Base-by-base conservation (phyloP, 2,888 invertebrate genomes). In the Archaeoteleia sp. region DNA sequence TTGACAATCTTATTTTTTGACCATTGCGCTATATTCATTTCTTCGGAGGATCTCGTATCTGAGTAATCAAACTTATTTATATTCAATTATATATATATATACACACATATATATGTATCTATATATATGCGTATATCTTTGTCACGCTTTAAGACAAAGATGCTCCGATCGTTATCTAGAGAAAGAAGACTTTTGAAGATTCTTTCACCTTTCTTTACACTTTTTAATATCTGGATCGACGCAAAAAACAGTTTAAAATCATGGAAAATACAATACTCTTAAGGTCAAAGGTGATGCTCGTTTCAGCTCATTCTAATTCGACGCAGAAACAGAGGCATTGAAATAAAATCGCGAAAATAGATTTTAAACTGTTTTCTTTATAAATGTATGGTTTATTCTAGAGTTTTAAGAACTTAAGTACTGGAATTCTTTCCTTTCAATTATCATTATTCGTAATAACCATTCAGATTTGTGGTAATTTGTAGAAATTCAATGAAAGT, bases 121-220 rank as follows among this genome's bases (percentile, higher is more conserved):
- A 14, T 51, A 45, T 27, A 25, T 53, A 37, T 54, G 12, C 25
- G 42, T 49, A 46, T 43, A 9, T 39, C 62, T 42, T 45, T 34
- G 55, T 63, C 55, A 29, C 39, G n/a, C n/a, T 34, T 40, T 14
- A 37, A 37, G 55, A 55, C 63, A 51, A 61, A 61, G 51, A 51
- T 25, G 42, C 45, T 51, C 45, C 37, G 60, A 61, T 43, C 29
- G 32, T 62, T 55, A 49, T 17, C 49, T 65, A 54, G 53, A 58
- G 53, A 53, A 58, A 58, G 65, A 66, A 53, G 48, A 66, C 42
- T 65, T 51, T 45, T 40, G 42, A 65, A 65, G 54, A 53, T 54
- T 58, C 48, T 66, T 51, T 46, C 53, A 34, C 17, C 25, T 43
- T 46, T 46, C 20, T 54, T 48, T 54, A 62, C 35, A 57, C 23